Evolutionary conservation across 2,113 vertebrate species (phyloP).

Genomic region (Brachyistius frenatus): DNA sequence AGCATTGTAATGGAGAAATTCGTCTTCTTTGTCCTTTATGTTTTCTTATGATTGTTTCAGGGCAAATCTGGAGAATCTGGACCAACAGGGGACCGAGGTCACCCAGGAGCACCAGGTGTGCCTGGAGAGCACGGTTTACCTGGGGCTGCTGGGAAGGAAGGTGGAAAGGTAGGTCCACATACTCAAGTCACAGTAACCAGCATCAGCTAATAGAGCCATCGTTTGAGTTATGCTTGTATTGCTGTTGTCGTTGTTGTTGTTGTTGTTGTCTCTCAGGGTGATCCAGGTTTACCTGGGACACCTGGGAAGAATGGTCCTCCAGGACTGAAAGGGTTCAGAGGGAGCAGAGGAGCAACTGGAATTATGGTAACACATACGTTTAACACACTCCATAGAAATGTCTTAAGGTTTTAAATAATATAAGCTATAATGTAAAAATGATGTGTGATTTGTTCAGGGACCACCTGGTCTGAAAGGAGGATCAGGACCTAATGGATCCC

Average conservation of each 20-base stretch:
- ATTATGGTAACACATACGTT: slow-evolving; percentile 84
- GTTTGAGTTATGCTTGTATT: not conserved
- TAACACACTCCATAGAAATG: slow-evolving; percentile 8
- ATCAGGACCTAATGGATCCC: slow-evolving; percentile 89
- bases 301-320: slow-evolving; percentile 93
- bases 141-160: slow-evolving; percentile 94
- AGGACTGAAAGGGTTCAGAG: slow-evolving; percentile 93
- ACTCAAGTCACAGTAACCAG: not conserved
- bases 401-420: not conserved
- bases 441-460: slow-evolving; percentile 83
- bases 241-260: no score
- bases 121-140: slow-evolving; percentile 97
- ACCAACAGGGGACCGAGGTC: slow-evolving; percentile 93
- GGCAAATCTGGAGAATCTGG: slow-evolving; percentile 95
- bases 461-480: slow-evolving; percentile 94
- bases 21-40: not conserved
- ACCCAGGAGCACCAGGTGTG: slow-evolving; percentile 93
- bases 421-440: not conserved
- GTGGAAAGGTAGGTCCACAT: slow-evolving; percentile 89
- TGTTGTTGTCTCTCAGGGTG: slow-evolving; percentile 85
- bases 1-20: not conserved
- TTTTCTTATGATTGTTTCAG: slow-evolving; percentile 73
- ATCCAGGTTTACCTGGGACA: slow-evolving; percentile 90
- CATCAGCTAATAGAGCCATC: not conserved
- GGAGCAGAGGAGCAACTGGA: slow-evolving; percentile 92